Percentiles rank a stretch among this genome's conserved stretches.
These are phyloP conservation scores for Corvus hawaiiensis DNA, from an alignment of 2,113 vertebrate species.

Conservation along the genomic window DNA sequence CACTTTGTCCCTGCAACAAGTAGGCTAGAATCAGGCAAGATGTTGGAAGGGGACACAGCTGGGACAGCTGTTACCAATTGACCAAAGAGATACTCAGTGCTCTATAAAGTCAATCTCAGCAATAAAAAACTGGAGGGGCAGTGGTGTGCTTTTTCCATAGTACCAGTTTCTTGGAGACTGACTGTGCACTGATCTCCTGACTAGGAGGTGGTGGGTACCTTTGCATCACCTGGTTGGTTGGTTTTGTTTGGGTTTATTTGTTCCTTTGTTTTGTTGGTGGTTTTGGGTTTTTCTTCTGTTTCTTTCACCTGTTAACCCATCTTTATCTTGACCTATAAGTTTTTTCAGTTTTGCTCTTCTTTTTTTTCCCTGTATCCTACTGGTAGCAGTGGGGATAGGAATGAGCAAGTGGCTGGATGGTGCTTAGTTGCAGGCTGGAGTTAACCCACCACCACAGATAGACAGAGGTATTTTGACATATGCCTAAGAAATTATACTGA, in stretches of 20 bases:
- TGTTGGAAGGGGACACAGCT: neutral
- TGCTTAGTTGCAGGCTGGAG: neutral
- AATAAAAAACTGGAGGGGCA: neutral
- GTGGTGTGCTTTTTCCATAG: neutral
- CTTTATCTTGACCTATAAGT: neutral
- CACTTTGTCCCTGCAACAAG: accelerated
- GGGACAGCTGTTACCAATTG: neutral
- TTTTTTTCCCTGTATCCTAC: neutral
- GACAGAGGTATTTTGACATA: neutral
- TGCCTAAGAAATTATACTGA: neutral
- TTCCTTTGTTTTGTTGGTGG: neutral
- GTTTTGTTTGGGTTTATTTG: neutral
- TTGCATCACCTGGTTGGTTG: neutral
- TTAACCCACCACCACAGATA: neutral
- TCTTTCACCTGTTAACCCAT: neutral
- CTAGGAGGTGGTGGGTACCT: neutral
- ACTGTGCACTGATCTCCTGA: neutral
- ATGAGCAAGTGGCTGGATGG: neutral
- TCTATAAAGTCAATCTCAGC: neutral
- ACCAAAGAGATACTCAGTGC: neutral
- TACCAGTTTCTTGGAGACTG: neutral
- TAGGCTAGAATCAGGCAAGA: neutral
- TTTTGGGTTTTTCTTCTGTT: neutral
- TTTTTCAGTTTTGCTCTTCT: neutral
- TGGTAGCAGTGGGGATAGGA: neutral